Conservation (phyloP, 2,113 vertebrate species). For the Edolisoma coerulescens region DNA sequence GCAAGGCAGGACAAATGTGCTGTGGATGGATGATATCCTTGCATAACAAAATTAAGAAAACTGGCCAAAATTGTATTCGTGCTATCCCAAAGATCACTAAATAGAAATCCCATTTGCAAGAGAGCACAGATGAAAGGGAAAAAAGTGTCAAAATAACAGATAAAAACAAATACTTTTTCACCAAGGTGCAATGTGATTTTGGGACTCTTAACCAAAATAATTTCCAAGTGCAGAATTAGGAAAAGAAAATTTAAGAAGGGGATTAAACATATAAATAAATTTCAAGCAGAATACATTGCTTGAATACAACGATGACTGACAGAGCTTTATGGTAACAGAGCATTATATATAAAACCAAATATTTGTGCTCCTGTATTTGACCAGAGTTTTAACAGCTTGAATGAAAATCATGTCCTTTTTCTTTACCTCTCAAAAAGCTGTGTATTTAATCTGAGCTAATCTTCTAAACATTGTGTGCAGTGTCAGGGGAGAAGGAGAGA, state of each 20-base stretch:
- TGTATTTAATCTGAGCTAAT: not conserved
- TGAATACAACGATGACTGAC: not conserved
- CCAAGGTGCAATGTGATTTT: not conserved
- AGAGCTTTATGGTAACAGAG: not conserved
- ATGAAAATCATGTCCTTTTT: not conserved
- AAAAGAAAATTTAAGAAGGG: not conserved
- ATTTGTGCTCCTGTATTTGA: not conserved
- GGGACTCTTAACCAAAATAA: not conserved
- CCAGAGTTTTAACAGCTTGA: not conserved
- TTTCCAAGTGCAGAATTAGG: not conserved
- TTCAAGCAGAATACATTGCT: not conserved
- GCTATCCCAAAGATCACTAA: not conserved
- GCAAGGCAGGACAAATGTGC: not conserved
- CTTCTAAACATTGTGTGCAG: not conserved
- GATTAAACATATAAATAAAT: not conserved
- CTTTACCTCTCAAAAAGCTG: not conserved
- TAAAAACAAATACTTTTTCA: not conserved
- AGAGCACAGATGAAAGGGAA: not conserved
- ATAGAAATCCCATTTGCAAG: not conserved
- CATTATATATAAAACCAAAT: not conserved
- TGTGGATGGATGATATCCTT: not conserved
- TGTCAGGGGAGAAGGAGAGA: not conserved
- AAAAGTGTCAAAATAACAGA: not conserved
- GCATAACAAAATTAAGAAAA: not conserved
- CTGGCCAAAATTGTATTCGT: not conserved